Evolutionary conservation across 2,888 invertebrate species (phyloP).

Genomic region (Hecatera dysodea): DNA sequence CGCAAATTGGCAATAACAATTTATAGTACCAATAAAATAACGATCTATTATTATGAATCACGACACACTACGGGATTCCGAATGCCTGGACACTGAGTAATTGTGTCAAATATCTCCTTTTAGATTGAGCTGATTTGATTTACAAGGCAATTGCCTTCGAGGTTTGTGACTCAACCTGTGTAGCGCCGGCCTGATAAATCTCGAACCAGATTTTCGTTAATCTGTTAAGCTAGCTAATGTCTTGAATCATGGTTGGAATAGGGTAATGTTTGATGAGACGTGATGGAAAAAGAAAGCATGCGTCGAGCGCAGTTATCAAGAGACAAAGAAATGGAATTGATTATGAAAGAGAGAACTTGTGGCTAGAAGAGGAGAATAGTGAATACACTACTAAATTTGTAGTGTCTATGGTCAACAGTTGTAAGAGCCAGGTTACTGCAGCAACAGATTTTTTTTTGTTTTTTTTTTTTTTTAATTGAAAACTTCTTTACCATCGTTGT

Average conservation of each 20-base stretch:
- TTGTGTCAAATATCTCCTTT: slow-evolving; percentile 67
- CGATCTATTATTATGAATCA: slow-evolving; percentile 52
- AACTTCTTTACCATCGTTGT: no score
- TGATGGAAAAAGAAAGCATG: no score
- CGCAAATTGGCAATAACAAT: slow-evolving; percentile 53
- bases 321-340: no score
- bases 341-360: no score
- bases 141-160: slow-evolving; percentile 48
- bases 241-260: neutral
- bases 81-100: slow-evolving; percentile 65
- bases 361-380: no score
- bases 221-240: slow-evolving; percentile 29
- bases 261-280: no score
- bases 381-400: no score
- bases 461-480: no score
- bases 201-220: slow-evolving; percentile 38
- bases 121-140: slow-evolving; percentile 71
- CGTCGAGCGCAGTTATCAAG: no score
- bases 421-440: no score
- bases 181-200: slow-evolving; percentile 39
- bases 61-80: slow-evolving; percentile 40
- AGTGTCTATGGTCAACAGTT: no score
- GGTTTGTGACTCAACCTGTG: slow-evolving; percentile 51
- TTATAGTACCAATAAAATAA: slow-evolving; percentile 40
- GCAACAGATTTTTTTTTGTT: no score